Conservation (phyloP, 2,113 vertebrate genomes). For the Macrotus californicus region DNA sequence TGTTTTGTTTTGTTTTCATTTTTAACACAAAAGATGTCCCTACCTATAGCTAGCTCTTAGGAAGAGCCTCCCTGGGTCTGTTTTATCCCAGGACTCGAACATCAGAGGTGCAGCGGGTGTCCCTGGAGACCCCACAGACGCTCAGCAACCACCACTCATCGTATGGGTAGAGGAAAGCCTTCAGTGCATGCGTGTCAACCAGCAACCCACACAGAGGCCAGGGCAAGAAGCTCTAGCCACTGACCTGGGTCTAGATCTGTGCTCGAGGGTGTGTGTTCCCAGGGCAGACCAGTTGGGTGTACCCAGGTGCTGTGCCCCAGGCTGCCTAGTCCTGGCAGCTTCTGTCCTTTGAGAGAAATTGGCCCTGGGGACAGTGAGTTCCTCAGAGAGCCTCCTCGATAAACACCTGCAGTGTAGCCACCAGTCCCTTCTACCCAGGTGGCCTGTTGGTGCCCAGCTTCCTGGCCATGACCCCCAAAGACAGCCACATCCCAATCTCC, state of each 20-base stretch:
- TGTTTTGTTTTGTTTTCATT: background rate
- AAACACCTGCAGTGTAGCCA: background rate
- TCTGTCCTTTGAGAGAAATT: background rate
- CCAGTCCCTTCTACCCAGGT: no score
- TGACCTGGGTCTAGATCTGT: background rate
- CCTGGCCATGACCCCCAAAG: background rate
- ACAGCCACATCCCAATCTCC: background rate
- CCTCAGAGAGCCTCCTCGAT: no score
- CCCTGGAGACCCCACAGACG: background rate
- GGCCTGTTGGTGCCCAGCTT: background rate
- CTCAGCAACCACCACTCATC: background rate
- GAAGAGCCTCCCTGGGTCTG: background rate
- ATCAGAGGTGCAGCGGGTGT: background rate
- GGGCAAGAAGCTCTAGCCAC: background rate
- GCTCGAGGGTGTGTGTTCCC: background rate
- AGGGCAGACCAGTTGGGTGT: accelerated
- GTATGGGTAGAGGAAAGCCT: accelerated
- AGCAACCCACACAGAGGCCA: background rate
- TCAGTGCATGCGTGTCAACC: background rate
- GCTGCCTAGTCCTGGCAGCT: background rate
- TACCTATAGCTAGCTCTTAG: background rate
- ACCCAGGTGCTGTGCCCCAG: background rate
- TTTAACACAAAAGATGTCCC: background rate
- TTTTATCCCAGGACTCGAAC: background rate
- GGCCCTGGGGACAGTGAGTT: background rate